Evolutionary conservation across 1,140 invertebrate genomes (phyloP).

Genomic region (Nautilus pompilius): DNA sequence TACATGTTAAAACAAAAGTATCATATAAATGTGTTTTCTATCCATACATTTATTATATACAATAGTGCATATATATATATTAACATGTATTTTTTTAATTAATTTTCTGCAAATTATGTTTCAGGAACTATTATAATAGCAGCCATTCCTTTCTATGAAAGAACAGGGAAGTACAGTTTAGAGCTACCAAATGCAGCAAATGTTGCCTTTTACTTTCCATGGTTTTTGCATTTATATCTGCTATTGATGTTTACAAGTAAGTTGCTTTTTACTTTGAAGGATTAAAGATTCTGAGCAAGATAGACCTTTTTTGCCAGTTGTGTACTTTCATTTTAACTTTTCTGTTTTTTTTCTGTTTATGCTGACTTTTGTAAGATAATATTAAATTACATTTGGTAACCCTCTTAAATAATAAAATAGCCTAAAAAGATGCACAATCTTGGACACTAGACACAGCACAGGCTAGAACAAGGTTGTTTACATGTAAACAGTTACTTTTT

Average conservation of each 20-base stretch:
- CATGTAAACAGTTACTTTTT: too few species aligned
- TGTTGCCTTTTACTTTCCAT: conserved; percentile 81
- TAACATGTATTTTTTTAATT: not conserved
- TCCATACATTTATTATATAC: not conserved
- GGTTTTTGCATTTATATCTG: conserved; percentile 74
- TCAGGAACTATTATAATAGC: conserved; percentile 58
- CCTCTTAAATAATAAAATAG: not conserved
- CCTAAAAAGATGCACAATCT: not conserved
- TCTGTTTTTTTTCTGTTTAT: not conserved
- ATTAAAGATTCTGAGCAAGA: not conserved
- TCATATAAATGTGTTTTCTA: too few species aligned
- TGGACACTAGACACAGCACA: too few species aligned
- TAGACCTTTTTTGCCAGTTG: not conserved
- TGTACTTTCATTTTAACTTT: not conserved
- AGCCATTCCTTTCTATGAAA: conserved; percentile 84
- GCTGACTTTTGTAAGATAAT: not conserved
- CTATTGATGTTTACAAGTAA: conserved; percentile 69
- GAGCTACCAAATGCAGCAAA: conserved; percentile 81
- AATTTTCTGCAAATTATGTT: conserved; percentile 30
- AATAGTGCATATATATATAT: not conserved
- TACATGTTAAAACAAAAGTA: not conserved
- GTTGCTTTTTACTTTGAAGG: conserved; percentile 13
- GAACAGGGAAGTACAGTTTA: conserved; percentile 74
- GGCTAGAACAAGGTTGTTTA: too few species aligned
- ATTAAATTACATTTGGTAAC: not conserved